These are phyloP conservation scores for Drosophila bifasciata DNA, from an alignment of 1,140 invertebrate genomes.

Conservation along the genomic window DNA sequence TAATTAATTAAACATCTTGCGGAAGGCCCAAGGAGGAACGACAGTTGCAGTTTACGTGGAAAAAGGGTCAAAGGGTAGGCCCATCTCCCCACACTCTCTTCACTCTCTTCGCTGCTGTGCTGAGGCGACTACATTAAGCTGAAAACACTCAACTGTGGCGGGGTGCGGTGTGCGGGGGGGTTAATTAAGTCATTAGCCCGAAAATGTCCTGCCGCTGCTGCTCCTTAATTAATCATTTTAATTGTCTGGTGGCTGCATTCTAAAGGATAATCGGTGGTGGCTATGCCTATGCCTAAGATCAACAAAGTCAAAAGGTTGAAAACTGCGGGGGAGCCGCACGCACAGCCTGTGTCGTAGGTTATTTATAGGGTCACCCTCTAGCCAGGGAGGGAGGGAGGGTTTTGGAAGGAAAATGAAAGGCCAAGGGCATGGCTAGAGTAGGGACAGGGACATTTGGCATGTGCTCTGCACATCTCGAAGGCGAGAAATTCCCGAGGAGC, in stretches of 20 bases:
- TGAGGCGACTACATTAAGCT: constrained; percentile 73
- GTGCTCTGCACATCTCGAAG: constrained; percentile 42
- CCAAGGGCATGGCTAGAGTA: constrained; percentile 27
- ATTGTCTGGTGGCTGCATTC: constrained; percentile 52
- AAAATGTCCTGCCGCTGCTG: constrained; percentile 71
- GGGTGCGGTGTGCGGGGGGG: too few relatives aligned
- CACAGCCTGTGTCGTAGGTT: constrained; percentile 30
- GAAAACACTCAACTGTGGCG: constrained; percentile 68
- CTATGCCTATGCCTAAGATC: constrained; percentile 37
- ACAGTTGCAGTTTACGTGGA: constrained; percentile 54
- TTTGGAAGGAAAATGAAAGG: too few relatives aligned
- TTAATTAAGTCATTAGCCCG: constrained; percentile 78
- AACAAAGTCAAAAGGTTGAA: constrained; percentile 15
- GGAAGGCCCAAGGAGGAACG: neutral
- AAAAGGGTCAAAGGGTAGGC: constrained; percentile 69
- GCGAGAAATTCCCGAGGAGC: constrained; percentile 25
- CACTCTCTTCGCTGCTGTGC: constrained; percentile 7
- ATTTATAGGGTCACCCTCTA: constrained; percentile 67
- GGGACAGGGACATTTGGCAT: constrained; percentile 51
- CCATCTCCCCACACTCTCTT: constrained; percentile 21
- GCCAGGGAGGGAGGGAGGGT: neutral
- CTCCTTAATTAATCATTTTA: constrained; percentile 79
- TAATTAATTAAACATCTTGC: constrained; percentile 74
- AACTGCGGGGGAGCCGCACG: constrained; percentile 35
- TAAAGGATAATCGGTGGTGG: constrained; percentile 20